Evolutionary conservation across 2,888 invertebrate species (phyloP), one percentile per base, ranked within the genome.

Genomic region (Odontocolon sp.): DNA sequence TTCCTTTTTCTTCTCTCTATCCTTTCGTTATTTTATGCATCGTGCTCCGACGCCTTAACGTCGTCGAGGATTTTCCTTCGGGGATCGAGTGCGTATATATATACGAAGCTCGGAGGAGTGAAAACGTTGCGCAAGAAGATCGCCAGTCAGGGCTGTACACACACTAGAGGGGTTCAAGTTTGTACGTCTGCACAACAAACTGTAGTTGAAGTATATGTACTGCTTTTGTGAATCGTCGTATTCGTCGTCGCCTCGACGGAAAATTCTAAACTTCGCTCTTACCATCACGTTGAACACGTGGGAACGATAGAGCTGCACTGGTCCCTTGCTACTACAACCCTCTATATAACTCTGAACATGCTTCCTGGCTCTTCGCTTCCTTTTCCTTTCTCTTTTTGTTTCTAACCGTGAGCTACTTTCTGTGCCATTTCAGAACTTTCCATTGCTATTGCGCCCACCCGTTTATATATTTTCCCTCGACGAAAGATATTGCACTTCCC

Each of bases 11-110:
- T 52, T 57, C 33, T 8, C 57, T 47, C 26, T 57, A 33, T 52
- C 52, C 59, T 38, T 59, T 52, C 75, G 69, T 64, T 64, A 52
- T 69, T 45, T 57, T 40, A 69, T 59, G 47, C 31, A 28, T 56
- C 33, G 36, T 23, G 18, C 57, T 69, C 57, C n/a, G 36, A 21
- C 56, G 56, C 6, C 50, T 36, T 38, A 8, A 33, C 63, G 52
- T 47, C 56, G 14, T 63, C 59, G 59, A 61, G 69, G 33, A 75
- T 69, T 69, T 64, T 11, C 42, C 64, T 40, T 56, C 59, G 36
- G 3, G n/a, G 33, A 56, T 64, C 69, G 26, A 33, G 42, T 45
- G 50, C 33, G 11, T 11, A 38, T 28, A 16, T 31, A 31, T 21
- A 40, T 40, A 33, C 36, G 18, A 57, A 33, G 14, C 23, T 36